phyloP scores from a whole-genome alignment of 2,888 invertebrate species.

The Acrobasis suavella region DNA sequence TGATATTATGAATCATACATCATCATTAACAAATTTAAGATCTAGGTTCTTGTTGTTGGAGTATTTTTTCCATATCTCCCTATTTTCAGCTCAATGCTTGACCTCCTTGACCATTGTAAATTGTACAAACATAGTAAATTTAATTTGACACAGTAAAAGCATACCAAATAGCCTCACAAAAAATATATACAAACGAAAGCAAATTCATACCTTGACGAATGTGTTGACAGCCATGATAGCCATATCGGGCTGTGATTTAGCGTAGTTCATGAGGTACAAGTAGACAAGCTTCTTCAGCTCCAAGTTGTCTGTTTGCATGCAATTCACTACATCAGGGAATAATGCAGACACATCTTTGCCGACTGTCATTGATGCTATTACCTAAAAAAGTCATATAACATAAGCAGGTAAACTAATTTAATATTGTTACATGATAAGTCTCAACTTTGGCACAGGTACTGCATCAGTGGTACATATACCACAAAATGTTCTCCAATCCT shows the following conservation, averaged over 20 bases:
- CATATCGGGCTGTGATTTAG: constrained; percentile 99
- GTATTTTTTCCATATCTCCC: no score
- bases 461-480: no score
- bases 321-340: constrained; percentile 99
- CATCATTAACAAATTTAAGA: no score
- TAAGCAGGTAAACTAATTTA: not conserved
- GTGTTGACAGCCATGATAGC: constrained; percentile 99
- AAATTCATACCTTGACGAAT: constrained; percentile 94
- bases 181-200: not conserved
- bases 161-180: constrained; percentile 20
- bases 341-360: constrained; percentile 99
- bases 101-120: no score
- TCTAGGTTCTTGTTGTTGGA: no score
- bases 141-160: constrained; percentile 14
- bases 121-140: not conserved
- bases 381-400: constrained; percentile 77
- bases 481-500: no score
- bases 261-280: constrained; percentile 99
- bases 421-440: no score
- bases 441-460: no score
- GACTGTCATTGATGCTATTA: constrained; percentile 99
- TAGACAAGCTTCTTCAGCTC: constrained; percentile 99
- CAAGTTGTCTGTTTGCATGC: constrained; percentile 99
- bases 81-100: no score
- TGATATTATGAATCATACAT: no score